Evolutionary conservation across 1,140 invertebrate species (phyloP).

Genomic region (Littorina saxatilis): DNA sequence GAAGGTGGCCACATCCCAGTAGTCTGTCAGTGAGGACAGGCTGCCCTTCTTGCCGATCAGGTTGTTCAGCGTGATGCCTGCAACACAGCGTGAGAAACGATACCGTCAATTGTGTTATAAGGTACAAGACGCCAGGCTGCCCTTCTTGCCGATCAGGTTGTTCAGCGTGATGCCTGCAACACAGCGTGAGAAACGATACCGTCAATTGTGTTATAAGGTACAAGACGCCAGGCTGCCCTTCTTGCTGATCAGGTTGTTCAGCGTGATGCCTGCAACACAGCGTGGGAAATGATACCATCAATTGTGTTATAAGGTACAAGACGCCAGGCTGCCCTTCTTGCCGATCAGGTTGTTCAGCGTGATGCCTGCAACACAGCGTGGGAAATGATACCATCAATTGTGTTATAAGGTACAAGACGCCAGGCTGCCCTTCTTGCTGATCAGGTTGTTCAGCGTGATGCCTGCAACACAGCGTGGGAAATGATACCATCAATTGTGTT

Average conservation of each 20-base stretch:
- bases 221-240: conserved; percentile 96
- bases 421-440: conserved; percentile 97
- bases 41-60: conserved; percentile 98
- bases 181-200: too few species aligned
- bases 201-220: too few species aligned
- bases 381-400: too few species aligned
- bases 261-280: conserved; percentile 84
- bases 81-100: too few species aligned
- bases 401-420: too few species aligned
- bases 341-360: conserved; percentile 98
- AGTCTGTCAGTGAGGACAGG: conserved; percentile 93
- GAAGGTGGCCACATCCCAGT: conserved; percentile 99
- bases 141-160: conserved; percentile 98
- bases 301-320: too few species aligned
- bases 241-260: conserved; percentile 98
- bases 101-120: too few species aligned
- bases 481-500: too few species aligned
- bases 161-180: conserved; percentile 91
- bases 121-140: conserved; percentile 93
- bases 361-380: conserved; percentile 81
- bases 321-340: conserved; percentile 95
- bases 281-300: too few species aligned
- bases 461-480: too few species aligned
- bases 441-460: conserved; percentile 97
- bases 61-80: conserved; percentile 96